Conservation (phyloP, 2,797 vertebrate species). For the Microctenopoma lineatum region DNA sequence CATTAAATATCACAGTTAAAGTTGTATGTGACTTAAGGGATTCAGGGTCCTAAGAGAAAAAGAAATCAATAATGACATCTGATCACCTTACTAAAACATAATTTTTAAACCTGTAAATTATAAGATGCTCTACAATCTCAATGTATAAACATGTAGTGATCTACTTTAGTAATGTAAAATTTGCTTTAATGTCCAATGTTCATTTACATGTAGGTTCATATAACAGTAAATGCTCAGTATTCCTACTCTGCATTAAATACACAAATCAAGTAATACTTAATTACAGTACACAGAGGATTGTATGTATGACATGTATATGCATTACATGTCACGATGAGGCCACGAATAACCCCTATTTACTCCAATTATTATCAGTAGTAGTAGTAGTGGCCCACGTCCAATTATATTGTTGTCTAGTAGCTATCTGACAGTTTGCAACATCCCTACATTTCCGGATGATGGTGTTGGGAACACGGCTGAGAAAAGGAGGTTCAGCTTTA, state of each 20-base stretch:
- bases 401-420: constrained; percentile 44
- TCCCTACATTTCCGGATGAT: constrained; percentile 81
- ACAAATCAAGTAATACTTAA: neutral
- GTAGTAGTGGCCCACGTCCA: constrained; percentile 22
- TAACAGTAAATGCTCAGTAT: neutral
- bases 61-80: neutral
- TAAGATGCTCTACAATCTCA: neutral
- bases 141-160: neutral
- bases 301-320: neutral
- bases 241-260: neutral
- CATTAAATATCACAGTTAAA: neutral
- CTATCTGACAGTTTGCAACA: constrained; percentile 53
- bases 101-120: neutral
- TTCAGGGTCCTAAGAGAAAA: too few relatives aligned
- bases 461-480: constrained; percentile 51
- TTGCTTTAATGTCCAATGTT: neutral
- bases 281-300: neutral
- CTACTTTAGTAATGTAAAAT: neutral
- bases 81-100: neutral
- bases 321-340: neutral
- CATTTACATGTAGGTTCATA: neutral
- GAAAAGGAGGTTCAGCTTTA: constrained; percentile 69
- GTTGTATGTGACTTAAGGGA: neutral
- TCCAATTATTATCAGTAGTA: neutral
- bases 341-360: neutral